Percentiles rank a stretch among this genome's conserved stretches.
phyloP scores from a whole-genome alignment of 2,113 vertebrate species.

The Triplophysa dalaica region DNA sequence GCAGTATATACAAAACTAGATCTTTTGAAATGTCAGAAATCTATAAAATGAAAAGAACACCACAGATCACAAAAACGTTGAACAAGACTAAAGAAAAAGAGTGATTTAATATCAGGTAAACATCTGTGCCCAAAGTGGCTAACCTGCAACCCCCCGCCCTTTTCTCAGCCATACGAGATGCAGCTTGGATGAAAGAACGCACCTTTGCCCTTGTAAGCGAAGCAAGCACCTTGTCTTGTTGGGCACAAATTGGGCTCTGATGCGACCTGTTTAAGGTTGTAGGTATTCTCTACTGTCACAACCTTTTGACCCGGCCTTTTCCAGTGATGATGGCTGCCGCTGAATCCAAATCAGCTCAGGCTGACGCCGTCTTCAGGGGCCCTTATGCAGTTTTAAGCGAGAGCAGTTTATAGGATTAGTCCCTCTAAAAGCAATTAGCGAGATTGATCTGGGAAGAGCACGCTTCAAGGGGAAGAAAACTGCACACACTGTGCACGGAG shows the following conservation, averaged over 20 bases:
- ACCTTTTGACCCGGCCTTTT: conserved; percentile 38
- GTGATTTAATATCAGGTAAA: not conserved
- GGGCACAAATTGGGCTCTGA: conserved; percentile 32
- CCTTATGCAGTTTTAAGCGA: conserved; percentile 13
- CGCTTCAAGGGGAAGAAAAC: conserved; percentile 3
- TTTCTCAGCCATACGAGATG: conserved; percentile 6
- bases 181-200: not conserved
- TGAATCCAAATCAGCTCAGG: not conserved
- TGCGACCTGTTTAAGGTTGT: conserved; percentile 33
- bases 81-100: too few species aligned
- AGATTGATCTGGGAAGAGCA: conserved; percentile 31
- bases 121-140: not conserved
- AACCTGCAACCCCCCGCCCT: not conserved
- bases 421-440: conserved; percentile 34
- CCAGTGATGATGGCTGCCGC: conserved; percentile 3
- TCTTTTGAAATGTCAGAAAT: too few species aligned
- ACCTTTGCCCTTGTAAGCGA: conserved; percentile 37
- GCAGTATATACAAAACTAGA: too few species aligned
- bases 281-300: conserved; percentile 20
- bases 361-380: conserved; percentile 24
- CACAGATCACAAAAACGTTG: too few species aligned
- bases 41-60: too few species aligned
- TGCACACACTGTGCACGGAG: conserved; percentile 11
- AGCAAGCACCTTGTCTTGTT: conserved; percentile 35
- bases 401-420: conserved; percentile 9